Evolutionary conservation across 1,140 invertebrate genomes (phyloP).

Genomic region (Luehdorfia chinensis): DNA sequence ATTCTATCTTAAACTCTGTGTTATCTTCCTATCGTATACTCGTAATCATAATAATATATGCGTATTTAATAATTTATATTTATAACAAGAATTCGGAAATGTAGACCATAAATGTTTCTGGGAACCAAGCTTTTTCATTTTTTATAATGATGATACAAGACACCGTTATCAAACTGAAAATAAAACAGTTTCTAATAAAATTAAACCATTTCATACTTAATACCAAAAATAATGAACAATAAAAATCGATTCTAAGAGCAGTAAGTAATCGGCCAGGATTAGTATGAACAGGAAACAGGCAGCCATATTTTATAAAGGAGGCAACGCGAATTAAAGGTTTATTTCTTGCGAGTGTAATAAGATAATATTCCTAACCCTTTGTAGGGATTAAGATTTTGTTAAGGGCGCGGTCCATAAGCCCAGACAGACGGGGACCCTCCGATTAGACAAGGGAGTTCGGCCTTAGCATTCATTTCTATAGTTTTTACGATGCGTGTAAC

Average conservation of each 20-base stretch:
- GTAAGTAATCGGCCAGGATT: constrained; percentile 18
- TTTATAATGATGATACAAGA: too few species aligned
- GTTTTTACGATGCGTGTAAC: constrained; percentile 52
- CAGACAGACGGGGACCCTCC: constrained; percentile 45
- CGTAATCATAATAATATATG: too few species aligned
- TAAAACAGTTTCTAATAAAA: too few species aligned
- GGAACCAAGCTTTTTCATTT: too few species aligned
- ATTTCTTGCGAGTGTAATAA: constrained; percentile 72
- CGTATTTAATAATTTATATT: too few species aligned
- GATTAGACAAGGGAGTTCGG: constrained; percentile 31
- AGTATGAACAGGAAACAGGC: constrained; percentile 21
- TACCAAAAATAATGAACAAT: not conserved
- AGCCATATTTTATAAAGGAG: constrained; percentile 51
- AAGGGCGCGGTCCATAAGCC: constrained; percentile 57
- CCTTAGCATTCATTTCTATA: constrained; percentile 56
- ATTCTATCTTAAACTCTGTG: too few species aligned
- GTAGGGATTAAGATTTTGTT: constrained; percentile 75
- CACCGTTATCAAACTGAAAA: too few species aligned
- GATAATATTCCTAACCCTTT: constrained; percentile 76
- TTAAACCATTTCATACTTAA: too few species aligned
- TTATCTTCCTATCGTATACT: too few species aligned
- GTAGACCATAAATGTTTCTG: too few species aligned
- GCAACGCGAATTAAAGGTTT: constrained; percentile 59
- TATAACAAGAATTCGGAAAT: too few species aligned
- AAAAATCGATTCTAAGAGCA: constrained; percentile 16